These are phyloP conservation scores for Opisthograptis luteolata DNA, from an alignment of 2,888 invertebrate species.

Conservation along the genomic window DNA sequence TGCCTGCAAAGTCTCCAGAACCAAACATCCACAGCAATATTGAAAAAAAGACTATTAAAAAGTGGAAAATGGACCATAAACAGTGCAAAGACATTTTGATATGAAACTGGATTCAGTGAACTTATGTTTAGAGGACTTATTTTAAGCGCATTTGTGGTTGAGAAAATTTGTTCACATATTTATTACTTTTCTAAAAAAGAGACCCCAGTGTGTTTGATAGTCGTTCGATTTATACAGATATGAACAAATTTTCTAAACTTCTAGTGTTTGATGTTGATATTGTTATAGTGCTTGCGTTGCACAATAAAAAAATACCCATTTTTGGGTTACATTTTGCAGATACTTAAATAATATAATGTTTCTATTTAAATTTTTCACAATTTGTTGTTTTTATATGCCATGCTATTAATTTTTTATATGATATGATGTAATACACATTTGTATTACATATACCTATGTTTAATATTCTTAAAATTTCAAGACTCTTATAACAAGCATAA, in stretches of 20 bases:
- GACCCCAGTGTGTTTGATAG: conserved; percentile 6
- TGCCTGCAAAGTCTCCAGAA: conserved; percentile 23
- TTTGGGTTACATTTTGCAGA: conserved; percentile 6
- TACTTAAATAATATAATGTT: neutral
- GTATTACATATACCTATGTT: too few species aligned
- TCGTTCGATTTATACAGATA: conserved; percentile 18
- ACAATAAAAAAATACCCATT: conserved; percentile 13
- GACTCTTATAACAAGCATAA: conserved; percentile 11
- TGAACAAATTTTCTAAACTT: conserved; percentile 21
- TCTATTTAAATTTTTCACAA: neutral
- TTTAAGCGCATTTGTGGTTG: conserved; percentile 40
- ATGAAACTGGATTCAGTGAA: conserved; percentile 47
- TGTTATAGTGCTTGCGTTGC: conserved; percentile 33
- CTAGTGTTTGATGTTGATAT: conserved; percentile 24
- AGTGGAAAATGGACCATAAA: conserved; percentile 57
- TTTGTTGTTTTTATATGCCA: conserved; percentile 3
- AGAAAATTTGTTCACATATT: conserved; percentile 36
- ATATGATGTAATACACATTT: neutral
- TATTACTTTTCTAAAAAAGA: neutral
- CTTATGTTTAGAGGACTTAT: conserved; percentile 46
- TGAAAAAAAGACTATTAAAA: conserved; percentile 22
- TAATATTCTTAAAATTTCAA: neutral
- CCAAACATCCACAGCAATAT: conserved; percentile 6
- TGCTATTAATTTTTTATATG: neutral
- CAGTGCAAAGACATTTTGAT: conserved; percentile 55